phyloP scores from a whole-genome alignment of 1,140 invertebrate species.

The Aradophagus sp. region DNA sequence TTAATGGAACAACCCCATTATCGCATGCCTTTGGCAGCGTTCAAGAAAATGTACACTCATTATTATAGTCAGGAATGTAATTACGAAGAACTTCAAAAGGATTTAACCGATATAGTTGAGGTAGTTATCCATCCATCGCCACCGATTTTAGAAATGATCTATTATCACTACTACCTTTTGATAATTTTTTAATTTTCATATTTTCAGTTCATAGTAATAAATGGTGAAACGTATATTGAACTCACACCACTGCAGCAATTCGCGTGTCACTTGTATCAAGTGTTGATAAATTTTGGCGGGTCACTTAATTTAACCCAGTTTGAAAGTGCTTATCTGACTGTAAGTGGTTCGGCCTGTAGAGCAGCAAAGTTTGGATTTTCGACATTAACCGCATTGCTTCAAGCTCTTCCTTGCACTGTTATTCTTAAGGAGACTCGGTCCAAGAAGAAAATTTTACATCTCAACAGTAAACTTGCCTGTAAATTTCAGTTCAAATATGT shows the following conservation, averaged over 20 bases:
- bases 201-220: constrained; percentile 62
- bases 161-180: too few species aligned
- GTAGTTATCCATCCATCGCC: constrained; percentile 59
- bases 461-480: constrained; percentile 72
- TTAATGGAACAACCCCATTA: constrained; percentile 77
- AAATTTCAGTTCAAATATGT: too few species aligned
- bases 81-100: constrained; percentile 72
- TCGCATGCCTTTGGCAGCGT: constrained; percentile 73
- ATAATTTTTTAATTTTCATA: not conserved
- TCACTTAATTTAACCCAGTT: too few species aligned
- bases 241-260: constrained; percentile 77
- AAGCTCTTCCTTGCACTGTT: constrained; percentile 78
- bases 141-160: too few species aligned
- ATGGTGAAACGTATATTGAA: constrained; percentile 72
- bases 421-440: constrained; percentile 68
- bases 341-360: too few species aligned
- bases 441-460: constrained; percentile 68
- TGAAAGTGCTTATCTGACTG: too few species aligned
- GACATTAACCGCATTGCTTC: constrained; percentile 74
- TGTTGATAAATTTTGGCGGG: too few species aligned
- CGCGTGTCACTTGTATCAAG: constrained; percentile 76
- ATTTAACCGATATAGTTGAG: constrained; percentile 74
- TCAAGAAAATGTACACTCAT: constrained; percentile 72
- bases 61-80: constrained; percentile 73
- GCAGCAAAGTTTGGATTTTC: too few species aligned